Evolutionary conservation across 2,113 vertebrate genomes (phyloP).

Genomic region (Vidua chalybeata): DNA sequence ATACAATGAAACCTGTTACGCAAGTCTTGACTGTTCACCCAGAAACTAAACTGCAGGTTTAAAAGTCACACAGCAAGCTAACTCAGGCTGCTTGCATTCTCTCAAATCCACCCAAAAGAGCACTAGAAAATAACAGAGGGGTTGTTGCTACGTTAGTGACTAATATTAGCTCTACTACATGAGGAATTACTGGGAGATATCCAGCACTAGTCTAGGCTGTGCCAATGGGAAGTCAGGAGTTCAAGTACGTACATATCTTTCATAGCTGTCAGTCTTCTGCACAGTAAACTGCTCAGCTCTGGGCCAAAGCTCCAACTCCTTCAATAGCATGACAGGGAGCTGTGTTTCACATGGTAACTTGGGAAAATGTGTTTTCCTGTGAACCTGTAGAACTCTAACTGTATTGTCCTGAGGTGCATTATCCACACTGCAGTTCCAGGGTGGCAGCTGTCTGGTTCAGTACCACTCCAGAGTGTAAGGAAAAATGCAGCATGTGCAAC

Average conservation of each 20-base stretch:
- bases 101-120: background rate
- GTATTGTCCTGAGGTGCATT: background rate
- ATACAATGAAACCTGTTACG: fast-evolving
- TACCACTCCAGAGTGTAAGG: background rate
- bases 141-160: background rate
- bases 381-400: background rate
- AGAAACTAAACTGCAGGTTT: background rate
- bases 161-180: conserved; percentile 10
- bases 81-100: background rate
- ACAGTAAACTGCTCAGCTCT: background rate
- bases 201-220: conserved; percentile 27
- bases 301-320: background rate
- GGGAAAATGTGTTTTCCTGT: background rate
- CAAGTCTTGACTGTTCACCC: background rate
- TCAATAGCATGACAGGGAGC: background rate
- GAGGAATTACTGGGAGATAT: conserved; percentile 42
- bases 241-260: conserved; percentile 4
- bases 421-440: background rate
- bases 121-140: background rate
- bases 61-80: background rate
- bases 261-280: conserved; percentile 12
- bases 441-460: background rate
- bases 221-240: conserved; percentile 58
- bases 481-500: background rate
- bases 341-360: background rate